Evolutionary conservation across 2,797 vertebrate species (phyloP), one percentile per base, ranked within the genome.

Genomic region (Gobionotothen gibberifrons): DNA sequence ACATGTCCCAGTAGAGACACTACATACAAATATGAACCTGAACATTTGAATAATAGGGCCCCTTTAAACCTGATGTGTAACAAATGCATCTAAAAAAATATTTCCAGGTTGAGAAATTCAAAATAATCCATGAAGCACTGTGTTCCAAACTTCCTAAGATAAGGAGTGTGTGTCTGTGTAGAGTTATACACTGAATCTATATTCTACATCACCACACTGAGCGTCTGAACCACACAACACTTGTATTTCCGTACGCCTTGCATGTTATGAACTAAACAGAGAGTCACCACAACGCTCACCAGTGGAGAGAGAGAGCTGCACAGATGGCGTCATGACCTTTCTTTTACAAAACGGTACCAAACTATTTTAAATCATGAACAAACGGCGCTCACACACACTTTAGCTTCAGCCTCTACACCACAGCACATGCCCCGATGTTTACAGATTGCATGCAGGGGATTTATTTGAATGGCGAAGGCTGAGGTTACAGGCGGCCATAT

Each of bases 161-260:
- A 29, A 65, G 40, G 65, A 43, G 48, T 54, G 22, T n/a, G n/a
- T 62, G 44, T 69, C 40, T 70, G 43, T 55, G 44, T 32, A n/a
- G 60, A 55, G 46, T 17, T 49, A 66, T 56, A 22, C 76, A 68
- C 15, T 43, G 16, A 26, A 55, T 74, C 67, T 78, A 46, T 79
- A 69, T 69, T 76, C 84, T 53, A 68, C 72, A 65, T 54, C n/a
- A 67, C 77, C 82, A 71, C 75, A 58, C 59, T 59, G 58, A 86
- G 84, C 72, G 61, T 71, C 16, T 3, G 32, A 36, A 79, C 75
- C 64, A 3, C 72, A 70, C 29, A 26, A 4, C 68, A 76, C 82
- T 89, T 68, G 67, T 29, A 67, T 13, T 29, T 72, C 72, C 81
- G 69, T 79, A 78, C 54, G 58, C 63, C 69, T 62, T 58, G 55